Conservation (phyloP, 2,113 vertebrate genomes). For the Calyptomena viridis region DNA sequence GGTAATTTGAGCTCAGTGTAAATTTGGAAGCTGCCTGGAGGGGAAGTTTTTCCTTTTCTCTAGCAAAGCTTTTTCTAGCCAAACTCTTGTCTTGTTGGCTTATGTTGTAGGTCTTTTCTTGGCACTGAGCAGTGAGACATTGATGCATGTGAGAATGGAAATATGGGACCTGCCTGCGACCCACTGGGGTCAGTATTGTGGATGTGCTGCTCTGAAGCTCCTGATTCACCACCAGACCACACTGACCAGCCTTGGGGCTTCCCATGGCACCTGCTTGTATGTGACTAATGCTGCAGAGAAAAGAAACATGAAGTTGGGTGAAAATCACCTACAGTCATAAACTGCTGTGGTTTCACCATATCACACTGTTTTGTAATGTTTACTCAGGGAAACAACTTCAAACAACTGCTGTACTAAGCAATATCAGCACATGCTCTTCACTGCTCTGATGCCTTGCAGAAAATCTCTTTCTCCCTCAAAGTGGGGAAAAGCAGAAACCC, state of each 20-base stretch:
- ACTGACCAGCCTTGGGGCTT: neutral
- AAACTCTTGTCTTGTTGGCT: neutral
- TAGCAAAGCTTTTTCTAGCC: conserved; percentile 8
- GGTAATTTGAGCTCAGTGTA: neutral
- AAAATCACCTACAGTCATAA: neutral
- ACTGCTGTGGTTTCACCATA: neutral
- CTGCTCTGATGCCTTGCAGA: neutral
- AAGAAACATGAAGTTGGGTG: neutral
- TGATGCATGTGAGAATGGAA: conserved; percentile 37
- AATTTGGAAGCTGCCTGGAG: conserved; percentile 7
- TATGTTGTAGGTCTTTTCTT: neutral
- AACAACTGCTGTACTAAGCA: neutral
- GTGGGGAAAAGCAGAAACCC: neutral
- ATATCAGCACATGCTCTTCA: neutral
- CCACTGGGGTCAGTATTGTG: neutral
- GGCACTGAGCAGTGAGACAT: neutral
- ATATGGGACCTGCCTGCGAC: neutral
- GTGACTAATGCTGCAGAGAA: neutral
- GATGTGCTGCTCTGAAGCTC: neutral
- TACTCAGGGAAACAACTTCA: neutral
- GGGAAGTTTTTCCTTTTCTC: neutral
- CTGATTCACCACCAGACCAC: neutral
- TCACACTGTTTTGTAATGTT: neutral
- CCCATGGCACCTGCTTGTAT: neutral
- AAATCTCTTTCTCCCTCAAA: neutral